Percentiles rank a stretch among this genome's conserved stretches.
Conservation (phyloP, 2,888 invertebrate genomes). For the Plagodis dolabraria region DNA sequence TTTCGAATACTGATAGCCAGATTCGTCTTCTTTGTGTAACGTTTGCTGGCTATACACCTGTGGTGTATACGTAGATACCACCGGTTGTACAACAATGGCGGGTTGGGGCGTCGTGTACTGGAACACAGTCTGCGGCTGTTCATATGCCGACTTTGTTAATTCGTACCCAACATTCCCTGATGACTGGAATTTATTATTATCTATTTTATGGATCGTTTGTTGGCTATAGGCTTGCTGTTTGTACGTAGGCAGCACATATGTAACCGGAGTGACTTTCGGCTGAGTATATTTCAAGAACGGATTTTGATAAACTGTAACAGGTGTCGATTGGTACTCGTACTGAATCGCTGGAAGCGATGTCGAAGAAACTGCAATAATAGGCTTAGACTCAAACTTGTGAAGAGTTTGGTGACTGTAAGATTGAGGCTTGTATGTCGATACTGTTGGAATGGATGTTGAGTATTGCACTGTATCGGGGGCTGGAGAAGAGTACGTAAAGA, state of each 20-base stretch:
- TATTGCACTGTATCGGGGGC: slow-evolving; percentile 48
- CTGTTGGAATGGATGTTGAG: slow-evolving; percentile 30
- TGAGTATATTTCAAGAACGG: slow-evolving; percentile 68
- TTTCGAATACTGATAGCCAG: no score
- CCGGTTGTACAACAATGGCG: no score
- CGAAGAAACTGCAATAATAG: slow-evolving; percentile 58
- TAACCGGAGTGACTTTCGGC: slow-evolving; percentile 60
- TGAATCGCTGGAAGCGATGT: slow-evolving; percentile 60
- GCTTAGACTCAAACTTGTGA: slow-evolving; percentile 60
- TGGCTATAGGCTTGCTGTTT: slow-evolving; percentile 62
- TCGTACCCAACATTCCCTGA: slow-evolving; percentile 49
- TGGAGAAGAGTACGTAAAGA: slow-evolving; percentile 57
- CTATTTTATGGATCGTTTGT: slow-evolving; percentile 63
- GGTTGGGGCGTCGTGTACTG: no score
- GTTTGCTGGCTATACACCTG: no score
- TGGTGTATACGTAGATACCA: no score
- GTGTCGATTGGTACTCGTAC: slow-evolving; percentile 64
- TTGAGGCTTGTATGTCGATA: slow-evolving; percentile 55
- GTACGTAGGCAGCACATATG: slow-evolving; percentile 54
- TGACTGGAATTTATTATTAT: slow-evolving; percentile 51
- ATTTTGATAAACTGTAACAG: slow-evolving; percentile 70
- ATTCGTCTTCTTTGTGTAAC: no score
- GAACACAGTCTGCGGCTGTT: slow-evolving; percentile 44
- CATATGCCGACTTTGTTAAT: slow-evolving; percentile 46
- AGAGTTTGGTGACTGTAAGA: slow-evolving; percentile 61